Conservation (phyloP, 2,113 vertebrate species). For the Myotis yumanensis region DNA sequence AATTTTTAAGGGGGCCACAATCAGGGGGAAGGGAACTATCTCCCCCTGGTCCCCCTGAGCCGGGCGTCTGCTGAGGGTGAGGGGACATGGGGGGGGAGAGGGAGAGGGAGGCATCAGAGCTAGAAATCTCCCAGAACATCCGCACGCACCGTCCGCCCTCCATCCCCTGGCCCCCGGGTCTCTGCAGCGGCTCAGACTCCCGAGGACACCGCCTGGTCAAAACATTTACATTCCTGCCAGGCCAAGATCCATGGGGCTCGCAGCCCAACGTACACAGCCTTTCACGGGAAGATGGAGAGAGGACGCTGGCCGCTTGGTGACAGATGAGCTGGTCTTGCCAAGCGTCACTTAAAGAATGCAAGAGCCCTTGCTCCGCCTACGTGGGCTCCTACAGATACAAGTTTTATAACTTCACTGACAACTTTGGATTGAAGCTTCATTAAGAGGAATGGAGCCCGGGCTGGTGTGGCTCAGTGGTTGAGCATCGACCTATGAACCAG, state of each 20-base stretch:
- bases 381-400: neutral
- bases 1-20: no score
- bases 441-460: neutral
- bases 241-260: conserved; percentile 75
- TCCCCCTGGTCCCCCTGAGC: neutral
- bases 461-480: no score
- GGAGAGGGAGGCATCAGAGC: neutral
- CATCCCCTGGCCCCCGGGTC: conserved; percentile 19
- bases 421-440: neutral
- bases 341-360: conserved; percentile 43
- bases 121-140: conserved; percentile 65
- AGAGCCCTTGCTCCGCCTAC: neutral
- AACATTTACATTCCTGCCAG: conserved; percentile 83
- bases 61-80: neutral
- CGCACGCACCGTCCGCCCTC: conserved; percentile 37
- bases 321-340: conserved; percentile 38
- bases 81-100: no score
- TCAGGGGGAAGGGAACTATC: neutral
- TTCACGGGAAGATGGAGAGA: conserved; percentile 67
- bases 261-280: conserved; percentile 75
- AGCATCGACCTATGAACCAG: no score
- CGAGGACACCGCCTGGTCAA: conserved; percentile 75
- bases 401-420: neutral
- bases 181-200: conserved; percentile 72
- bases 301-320: conserved; percentile 45